Percentiles rank a stretch among this genome's conserved stretches.
Evolutionary conservation across 1,140 invertebrate genomes (phyloP).

Genomic region (Apocrypta bakeri): DNA sequence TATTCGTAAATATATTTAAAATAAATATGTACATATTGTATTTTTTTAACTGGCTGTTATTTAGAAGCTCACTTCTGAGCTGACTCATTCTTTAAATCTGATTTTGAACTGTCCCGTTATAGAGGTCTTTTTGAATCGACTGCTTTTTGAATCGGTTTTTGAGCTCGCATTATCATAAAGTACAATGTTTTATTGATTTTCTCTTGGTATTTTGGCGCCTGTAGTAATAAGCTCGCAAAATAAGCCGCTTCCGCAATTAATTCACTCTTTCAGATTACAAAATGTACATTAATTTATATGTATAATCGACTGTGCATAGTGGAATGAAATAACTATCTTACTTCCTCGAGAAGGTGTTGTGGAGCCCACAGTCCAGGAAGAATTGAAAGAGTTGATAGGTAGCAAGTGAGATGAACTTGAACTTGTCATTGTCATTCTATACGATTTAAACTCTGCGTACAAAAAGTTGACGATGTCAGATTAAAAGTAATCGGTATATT

Average conservation of each 20-base stretch:
- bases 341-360: neutral
- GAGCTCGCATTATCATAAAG: conserved; percentile 8
- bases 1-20: no score
- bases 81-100: no score
- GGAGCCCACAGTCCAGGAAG: conserved; percentile 26
- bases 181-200: neutral
- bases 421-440: neutral
- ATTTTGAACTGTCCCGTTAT: no score
- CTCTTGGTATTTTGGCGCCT: neutral
- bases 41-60: no score
- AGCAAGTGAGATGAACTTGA: neutral
- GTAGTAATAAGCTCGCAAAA: neutral
- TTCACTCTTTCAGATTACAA: neutral
- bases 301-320: neutral
- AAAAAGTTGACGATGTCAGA: no score
- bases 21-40: no score
- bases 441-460: no score
- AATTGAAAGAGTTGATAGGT: conserved; percentile 7
- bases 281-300: neutral
- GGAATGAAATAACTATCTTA: neutral
- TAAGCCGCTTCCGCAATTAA: neutral
- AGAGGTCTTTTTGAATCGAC: no score
- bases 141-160: conserved; percentile 16
- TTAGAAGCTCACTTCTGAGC: no score
- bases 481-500: no score